Conservation (phyloP, 1,140 invertebrate genomes). For the Linepithema humile region DNA sequence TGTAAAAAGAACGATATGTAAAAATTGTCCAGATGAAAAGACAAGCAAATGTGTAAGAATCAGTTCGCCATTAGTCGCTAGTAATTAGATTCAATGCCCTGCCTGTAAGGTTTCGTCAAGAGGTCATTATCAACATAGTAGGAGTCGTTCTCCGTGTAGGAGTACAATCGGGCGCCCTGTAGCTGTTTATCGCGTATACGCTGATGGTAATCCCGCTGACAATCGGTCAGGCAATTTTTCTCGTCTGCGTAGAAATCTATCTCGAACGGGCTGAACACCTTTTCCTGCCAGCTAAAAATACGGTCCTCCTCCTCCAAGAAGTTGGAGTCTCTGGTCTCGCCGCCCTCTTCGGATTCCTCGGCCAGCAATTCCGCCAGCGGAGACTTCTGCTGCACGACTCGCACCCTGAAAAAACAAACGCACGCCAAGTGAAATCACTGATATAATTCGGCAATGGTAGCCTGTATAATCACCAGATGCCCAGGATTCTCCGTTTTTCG, state of each 20-base stretch:
- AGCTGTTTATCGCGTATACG: slow-evolving; percentile 62
- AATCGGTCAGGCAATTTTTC: slow-evolving; percentile 78
- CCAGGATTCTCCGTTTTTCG: not conserved
- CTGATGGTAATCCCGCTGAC: slow-evolving; percentile 78
- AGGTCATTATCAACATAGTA: slow-evolving; percentile 73
- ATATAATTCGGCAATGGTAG: slow-evolving; percentile 43
- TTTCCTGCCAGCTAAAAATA: slow-evolving; percentile 82
- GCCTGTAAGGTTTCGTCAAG: slow-evolving; percentile 66
- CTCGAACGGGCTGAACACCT: slow-evolving; percentile 80
- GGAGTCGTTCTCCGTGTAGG: slow-evolving; percentile 78
- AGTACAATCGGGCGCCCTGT: slow-evolving; percentile 75
- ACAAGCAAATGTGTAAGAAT: too few relatives aligned
- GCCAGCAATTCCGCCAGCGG: slow-evolving; percentile 80
- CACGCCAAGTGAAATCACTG: slow-evolving; percentile 36
- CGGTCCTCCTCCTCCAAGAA: slow-evolving; percentile 78
- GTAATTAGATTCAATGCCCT: too few relatives aligned
- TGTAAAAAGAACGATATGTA: too few relatives aligned
- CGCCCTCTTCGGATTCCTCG: slow-evolving; percentile 68
- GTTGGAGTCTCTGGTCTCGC: slow-evolving; percentile 78
- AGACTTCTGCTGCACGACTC: slow-evolving; percentile 81
- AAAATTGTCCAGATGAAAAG: not conserved
- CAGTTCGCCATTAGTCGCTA: too few relatives aligned
- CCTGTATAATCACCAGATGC: slow-evolving; percentile 65
- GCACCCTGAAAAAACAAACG: slow-evolving; percentile 79
- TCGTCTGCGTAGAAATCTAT: slow-evolving; percentile 78